A percentile compares a stretch with the other conserved stretches of the same genome.
These are phyloP conservation scores for Pyxicephalus adspersus DNA, from an alignment of 2,113 vertebrate genomes.

Conservation along the genomic window DNA sequence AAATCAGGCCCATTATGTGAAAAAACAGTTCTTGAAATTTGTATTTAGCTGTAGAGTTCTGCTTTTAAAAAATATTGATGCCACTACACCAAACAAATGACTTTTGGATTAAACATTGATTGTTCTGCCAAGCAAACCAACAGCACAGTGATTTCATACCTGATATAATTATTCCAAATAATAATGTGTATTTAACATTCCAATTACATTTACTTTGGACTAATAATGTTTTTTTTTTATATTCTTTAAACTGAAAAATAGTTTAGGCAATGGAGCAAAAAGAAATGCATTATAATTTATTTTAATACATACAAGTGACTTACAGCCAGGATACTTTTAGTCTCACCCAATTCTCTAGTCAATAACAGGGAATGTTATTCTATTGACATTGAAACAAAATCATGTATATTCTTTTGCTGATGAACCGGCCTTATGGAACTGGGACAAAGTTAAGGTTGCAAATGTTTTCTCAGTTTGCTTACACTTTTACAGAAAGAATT, in stretches of 20 bases:
- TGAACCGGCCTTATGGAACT: conserved; percentile 27
- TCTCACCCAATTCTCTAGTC: conserved; percentile 41
- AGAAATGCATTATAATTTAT: conserved; percentile 41
- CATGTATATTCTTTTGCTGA: conserved; percentile 44
- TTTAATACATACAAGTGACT: conserved; percentile 33
- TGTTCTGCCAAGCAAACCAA: neutral
- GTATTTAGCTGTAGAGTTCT: too few species aligned
- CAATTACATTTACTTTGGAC: conserved; percentile 44
- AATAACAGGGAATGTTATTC: conserved; percentile 33
- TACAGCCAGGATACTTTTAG: conserved; percentile 33
- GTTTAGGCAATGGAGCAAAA: conserved; percentile 15
- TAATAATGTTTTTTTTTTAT: conserved; percentile 27
- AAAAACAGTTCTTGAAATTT: too few species aligned
- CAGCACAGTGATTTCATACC: conserved; percentile 18
- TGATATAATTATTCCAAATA: conserved; percentile 27
- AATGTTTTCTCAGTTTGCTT: conserved; percentile 19
- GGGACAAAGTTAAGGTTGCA: conserved; percentile 44
- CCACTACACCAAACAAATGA: neutral
- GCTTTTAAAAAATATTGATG: neutral
- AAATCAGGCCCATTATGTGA: too few species aligned
- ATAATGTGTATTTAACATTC: conserved; percentile 41
- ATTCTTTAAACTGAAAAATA: conserved; percentile 15
- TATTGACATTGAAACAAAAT: conserved; percentile 47
- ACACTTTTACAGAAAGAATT: conserved; percentile 8
- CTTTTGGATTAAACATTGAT: neutral